These are phyloP conservation scores for Gryon sp. DNA, from an alignment of 1,140 invertebrate genomes.

Conservation along the genomic window DNA sequence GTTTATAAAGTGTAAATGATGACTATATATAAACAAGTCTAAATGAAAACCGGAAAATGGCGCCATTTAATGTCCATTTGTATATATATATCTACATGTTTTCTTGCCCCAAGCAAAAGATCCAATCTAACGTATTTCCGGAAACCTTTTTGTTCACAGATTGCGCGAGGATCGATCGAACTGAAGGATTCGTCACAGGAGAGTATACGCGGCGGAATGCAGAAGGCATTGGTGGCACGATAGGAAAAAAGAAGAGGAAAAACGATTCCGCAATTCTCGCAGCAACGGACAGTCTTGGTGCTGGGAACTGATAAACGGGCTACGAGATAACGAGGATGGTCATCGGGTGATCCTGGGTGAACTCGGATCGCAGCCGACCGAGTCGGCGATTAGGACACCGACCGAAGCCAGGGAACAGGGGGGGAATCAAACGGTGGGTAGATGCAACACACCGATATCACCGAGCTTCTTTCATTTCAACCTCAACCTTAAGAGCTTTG, in stretches of 20 bases:
- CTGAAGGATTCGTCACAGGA: slow-evolving; percentile 55
- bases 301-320: slow-evolving; percentile 26
- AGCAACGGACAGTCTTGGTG: slow-evolving; percentile 19
- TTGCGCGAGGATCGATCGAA: slow-evolving; percentile 56
- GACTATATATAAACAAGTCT: no score
- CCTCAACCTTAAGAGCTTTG: no score
- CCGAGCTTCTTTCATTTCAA: no score
- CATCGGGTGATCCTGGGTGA: slow-evolving; percentile 53
- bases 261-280: no score
- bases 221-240: slow-evolving; percentile 44
- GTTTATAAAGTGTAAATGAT: no score
- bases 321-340: slow-evolving; percentile 46
- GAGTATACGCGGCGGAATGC: slow-evolving; percentile 51
- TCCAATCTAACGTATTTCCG: no score
- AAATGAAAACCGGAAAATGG: no score
- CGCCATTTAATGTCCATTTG: no score
- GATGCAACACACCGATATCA: no score
- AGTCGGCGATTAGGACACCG: slow-evolving; percentile 37
- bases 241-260: no score
- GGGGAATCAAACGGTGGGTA: slow-evolving; percentile 13
- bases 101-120: no score
- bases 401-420: slow-evolving; percentile 1
- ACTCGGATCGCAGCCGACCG: slow-evolving; percentile 46
- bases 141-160: slow-evolving; percentile 57
- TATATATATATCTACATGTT: no score